These are phyloP conservation scores for Spea multiplicata DNA, from an alignment of 2,113 vertebrate genomes.

Conservation along the genomic window DNA sequence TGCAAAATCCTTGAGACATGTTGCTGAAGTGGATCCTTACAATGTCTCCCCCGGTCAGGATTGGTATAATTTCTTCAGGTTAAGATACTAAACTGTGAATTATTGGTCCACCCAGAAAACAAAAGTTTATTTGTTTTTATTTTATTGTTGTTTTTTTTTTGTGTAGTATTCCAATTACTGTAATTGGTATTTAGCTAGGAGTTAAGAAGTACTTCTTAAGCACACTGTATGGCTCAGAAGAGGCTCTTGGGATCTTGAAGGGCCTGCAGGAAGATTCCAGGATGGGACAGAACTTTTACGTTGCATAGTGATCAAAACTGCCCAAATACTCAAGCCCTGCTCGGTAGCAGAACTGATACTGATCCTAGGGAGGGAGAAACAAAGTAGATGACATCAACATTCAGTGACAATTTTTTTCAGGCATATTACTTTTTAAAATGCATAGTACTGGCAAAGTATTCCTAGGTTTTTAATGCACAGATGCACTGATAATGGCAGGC, in stretches of 20 bases:
- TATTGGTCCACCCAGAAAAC: constrained; percentile 93
- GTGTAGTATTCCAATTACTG: constrained; percentile 80
- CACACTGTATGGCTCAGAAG: constrained; percentile 99
- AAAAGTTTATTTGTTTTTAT: constrained; percentile 65
- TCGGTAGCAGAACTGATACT: constrained; percentile 98
- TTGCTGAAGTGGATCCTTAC: constrained; percentile 68
- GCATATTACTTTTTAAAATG: too few species aligned
- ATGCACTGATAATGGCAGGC: too few species aligned
- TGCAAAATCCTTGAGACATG: constrained; percentile 83
- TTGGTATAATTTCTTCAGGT: constrained; percentile 70
- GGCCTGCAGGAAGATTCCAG: constrained; percentile 84
- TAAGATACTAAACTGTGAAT: constrained; percentile 78
- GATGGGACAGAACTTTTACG: constrained; percentile 81
- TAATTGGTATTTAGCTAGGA: constrained; percentile 93
- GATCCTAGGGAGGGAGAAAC: constrained; percentile 76
- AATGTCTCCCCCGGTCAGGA: constrained; percentile 85
- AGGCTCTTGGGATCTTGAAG: constrained; percentile 90
- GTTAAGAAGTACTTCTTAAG: constrained; percentile 98
- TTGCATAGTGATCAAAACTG: constrained; percentile 99
- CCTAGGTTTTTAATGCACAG: too few species aligned
- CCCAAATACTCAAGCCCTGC: constrained; percentile 97
- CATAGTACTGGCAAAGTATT: too few species aligned
- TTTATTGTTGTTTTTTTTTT: constrained; percentile 58
- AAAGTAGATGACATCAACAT: not conserved
- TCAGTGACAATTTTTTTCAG: too few species aligned